Percentiles rank a stretch among this genome's conserved stretches.
These are phyloP conservation scores for Scopus umbretta DNA, from an alignment of 2,113 vertebrate species.

Conservation along the genomic window DNA sequence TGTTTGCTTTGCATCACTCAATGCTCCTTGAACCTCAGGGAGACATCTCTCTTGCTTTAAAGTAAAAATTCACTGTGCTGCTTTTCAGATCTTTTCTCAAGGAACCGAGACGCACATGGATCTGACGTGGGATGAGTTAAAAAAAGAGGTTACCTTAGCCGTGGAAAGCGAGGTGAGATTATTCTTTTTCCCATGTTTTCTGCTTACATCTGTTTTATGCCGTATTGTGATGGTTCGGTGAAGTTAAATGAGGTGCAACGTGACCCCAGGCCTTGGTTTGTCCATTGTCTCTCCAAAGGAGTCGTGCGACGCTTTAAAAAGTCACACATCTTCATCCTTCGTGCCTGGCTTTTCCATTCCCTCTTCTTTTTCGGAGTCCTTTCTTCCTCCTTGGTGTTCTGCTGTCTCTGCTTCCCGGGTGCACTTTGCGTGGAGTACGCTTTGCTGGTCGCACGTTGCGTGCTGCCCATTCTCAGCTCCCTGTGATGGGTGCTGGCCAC, in stretches of 20 bases:
- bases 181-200: neutral
- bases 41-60: neutral
- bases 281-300: neutral
- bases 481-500: neutral
- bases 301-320: neutral
- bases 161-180: constrained; percentile 87
- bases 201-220: fast-evolving
- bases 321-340: neutral
- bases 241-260: neutral
- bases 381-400: neutral
- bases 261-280: neutral
- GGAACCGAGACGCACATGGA: constrained; percentile 79
- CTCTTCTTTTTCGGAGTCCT: neutral
- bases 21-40: neutral
- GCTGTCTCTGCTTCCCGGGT: fast-evolving
- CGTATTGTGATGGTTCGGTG: fast-evolving
- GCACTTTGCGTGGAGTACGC: fast-evolving
- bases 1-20: neutral
- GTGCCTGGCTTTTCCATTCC: neutral
- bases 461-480: neutral
- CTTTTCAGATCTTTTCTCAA: constrained; percentile 85
- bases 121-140: constrained; percentile 84
- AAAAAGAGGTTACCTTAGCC: constrained; percentile 88
- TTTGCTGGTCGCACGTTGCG: fast-evolving
- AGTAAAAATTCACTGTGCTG: neutral